A percentile compares a stretch with the other conserved stretches of the same genome.
Evolutionary conservation across 2,113 vertebrate species (phyloP).

Genomic region (Thunnus thynnus): DNA sequence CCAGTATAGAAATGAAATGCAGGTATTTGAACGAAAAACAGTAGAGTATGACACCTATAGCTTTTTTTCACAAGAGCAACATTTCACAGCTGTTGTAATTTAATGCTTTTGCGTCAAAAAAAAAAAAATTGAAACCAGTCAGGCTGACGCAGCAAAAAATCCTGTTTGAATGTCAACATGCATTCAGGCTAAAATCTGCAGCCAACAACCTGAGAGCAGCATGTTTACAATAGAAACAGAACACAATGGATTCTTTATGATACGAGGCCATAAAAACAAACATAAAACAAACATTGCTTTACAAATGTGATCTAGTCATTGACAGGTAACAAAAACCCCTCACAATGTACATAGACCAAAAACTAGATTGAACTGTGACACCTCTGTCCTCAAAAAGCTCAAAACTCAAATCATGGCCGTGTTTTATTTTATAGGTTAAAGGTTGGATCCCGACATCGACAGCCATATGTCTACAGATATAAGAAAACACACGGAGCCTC

Average conservation of each 20-base stretch:
- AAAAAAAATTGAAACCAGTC: slow-evolving; percentile 8
- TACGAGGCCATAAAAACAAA: slow-evolving; percentile 28
- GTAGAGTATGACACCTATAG: not conserved
- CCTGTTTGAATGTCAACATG: not conserved
- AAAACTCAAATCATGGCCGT: not conserved
- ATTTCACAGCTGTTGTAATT: slow-evolving; percentile 3
- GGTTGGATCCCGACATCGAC: not conserved
- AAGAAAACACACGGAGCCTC: not conserved
- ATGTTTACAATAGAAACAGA: slow-evolving; percentile 60
- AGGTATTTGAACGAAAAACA: slow-evolving; percentile 52
- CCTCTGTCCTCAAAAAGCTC: not conserved
- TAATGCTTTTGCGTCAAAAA: not conserved
- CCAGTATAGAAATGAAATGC: slow-evolving; percentile 32
- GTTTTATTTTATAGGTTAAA: not conserved
- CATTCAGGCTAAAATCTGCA: slow-evolving; percentile 14
- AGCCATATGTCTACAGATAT: not conserved
- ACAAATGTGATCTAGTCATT: slow-evolving; percentile 21
- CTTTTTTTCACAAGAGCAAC: not conserved
- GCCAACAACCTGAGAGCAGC: not conserved
- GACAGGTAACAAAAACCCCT: not conserved
- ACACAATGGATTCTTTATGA: slow-evolving; percentile 35
- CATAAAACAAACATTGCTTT: slow-evolving; percentile 21
- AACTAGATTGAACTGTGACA: not conserved
- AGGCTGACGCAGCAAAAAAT: not conserved
- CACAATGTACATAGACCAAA: not conserved